Percentiles rank a stretch among this genome's conserved stretches.
These are phyloP conservation scores for Podocnemis expansa DNA, from an alignment of 2,113 vertebrate genomes.

Conservation along the genomic window DNA sequence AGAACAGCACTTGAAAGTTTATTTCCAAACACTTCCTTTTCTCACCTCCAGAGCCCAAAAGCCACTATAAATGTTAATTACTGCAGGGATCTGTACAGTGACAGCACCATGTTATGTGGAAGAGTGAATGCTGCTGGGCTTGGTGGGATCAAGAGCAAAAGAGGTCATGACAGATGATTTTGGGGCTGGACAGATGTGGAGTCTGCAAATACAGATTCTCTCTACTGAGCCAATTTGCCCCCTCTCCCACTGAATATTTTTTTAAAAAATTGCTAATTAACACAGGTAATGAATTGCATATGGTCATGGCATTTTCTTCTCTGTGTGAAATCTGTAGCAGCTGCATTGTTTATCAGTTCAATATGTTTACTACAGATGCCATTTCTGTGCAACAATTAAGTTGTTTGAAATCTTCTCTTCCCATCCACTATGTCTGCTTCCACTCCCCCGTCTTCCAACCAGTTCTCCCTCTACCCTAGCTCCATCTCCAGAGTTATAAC, in stretches of 20 bases:
- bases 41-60: not conserved
- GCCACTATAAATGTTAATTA: not conserved
- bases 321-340: slow-evolving; percentile 67
- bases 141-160: not conserved
- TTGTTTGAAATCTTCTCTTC: slow-evolving; percentile 48
- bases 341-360: slow-evolving; percentile 69
- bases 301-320: slow-evolving; percentile 61
- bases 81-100: not conserved
- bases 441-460: not conserved
- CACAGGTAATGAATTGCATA: slow-evolving; percentile 67
- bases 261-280: slow-evolving; percentile 62
- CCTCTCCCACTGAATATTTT: slow-evolving; percentile 8
- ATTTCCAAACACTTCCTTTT: not conserved
- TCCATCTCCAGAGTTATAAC: not conserved
- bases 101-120: not conserved
- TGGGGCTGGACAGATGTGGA: not conserved
- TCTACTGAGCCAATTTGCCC: slow-evolving; percentile 2
- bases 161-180: not conserved
- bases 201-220: not conserved
- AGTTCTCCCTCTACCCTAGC: not conserved
- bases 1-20: not conserved
- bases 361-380: slow-evolving; percentile 73
- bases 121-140: not conserved
- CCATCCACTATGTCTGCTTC: slow-evolving; percentile 27
- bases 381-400: slow-evolving; percentile 67